Base-by-base conservation (phyloP, 1,140 invertebrate species). In the Aphidius gifuensis region DNA sequence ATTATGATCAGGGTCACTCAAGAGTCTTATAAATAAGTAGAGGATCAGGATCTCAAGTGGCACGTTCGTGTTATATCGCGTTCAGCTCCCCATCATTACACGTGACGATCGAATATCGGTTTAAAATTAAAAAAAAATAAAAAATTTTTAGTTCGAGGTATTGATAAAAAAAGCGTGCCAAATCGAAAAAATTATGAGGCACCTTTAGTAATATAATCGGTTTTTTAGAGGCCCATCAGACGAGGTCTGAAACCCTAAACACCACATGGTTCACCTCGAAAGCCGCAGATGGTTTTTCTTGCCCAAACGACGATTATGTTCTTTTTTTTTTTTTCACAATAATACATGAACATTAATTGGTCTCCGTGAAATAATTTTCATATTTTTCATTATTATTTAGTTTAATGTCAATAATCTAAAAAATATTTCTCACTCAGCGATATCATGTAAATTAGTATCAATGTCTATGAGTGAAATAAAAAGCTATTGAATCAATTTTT, bases 251-350 rank as follows among this genome's bases (percentile, higher is more conserved):
- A 32, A 32, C 23, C 23, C 23, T 32, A 32, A 40, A 55, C 58
- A 58, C 59, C 58, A 64, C 62, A 57, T 58, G 49, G 62, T 60
- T 23, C 58, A 51, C 40, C 58, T 64, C 46, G 44, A 58, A 64
- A 64, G 58, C 62, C 62, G 62, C 62, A 64, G 62, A 64, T 64
- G 62, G 57, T 60, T 59, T 50, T 43, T 54, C 57, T 40, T 45
- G 47, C 40, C 40, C 40, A 21, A 60, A 56, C 50, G 58, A 64
- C 58, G 62, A 64, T 64, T 60, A 64, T 64, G 51, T 58, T 64
- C 53, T 64, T 59, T 60, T 60, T 43, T 51, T 51, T 16, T 32
- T 32, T 32, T 32, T 32, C 23, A 1, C 23, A 5, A 40, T 11
- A 53, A 59, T 16, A 42, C 38, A 23, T 51, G 55, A 54, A 56